Conservation (phyloP, 2,113 vertebrate species). For the Lepidothrix coronata region DNA sequence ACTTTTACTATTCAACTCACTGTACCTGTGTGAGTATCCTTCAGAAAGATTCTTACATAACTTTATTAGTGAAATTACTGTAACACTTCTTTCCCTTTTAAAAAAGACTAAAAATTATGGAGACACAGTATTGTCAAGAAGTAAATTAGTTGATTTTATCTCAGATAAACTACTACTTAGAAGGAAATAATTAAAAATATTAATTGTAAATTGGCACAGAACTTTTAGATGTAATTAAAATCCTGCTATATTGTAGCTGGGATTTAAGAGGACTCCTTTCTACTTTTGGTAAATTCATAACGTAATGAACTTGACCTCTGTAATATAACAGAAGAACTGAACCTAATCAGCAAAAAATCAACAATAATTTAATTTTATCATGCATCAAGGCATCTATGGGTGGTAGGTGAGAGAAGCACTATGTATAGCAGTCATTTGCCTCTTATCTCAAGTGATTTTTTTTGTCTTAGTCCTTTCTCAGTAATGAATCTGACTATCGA, state of each 20-base stretch:
- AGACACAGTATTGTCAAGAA: background rate
- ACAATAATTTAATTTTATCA: slow-evolving; percentile 6
- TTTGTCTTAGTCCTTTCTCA: background rate
- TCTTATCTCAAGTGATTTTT: background rate
- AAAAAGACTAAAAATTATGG: background rate
- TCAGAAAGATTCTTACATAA: background rate
- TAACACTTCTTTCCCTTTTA: background rate
- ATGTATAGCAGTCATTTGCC: background rate
- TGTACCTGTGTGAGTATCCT: background rate
- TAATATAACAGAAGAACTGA: background rate
- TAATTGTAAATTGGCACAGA: background rate
- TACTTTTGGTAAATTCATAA: slow-evolving; percentile 4
- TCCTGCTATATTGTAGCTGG: background rate
- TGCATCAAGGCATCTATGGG: background rate
- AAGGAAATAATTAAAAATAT: background rate
- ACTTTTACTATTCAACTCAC: background rate
- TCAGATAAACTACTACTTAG: background rate
- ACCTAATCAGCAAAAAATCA: background rate
- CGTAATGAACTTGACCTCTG: background rate
- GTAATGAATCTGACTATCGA: background rate
- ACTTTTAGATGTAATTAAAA: background rate
- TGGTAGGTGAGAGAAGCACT: background rate
- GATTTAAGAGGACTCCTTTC: background rate
- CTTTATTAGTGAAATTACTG: background rate
- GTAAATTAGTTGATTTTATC: background rate